A percentile compares a stretch with the other conserved stretches of the same genome.
phyloP scores from a whole-genome alignment of 2,113 vertebrate species.

The Zapornia atra region DNA sequence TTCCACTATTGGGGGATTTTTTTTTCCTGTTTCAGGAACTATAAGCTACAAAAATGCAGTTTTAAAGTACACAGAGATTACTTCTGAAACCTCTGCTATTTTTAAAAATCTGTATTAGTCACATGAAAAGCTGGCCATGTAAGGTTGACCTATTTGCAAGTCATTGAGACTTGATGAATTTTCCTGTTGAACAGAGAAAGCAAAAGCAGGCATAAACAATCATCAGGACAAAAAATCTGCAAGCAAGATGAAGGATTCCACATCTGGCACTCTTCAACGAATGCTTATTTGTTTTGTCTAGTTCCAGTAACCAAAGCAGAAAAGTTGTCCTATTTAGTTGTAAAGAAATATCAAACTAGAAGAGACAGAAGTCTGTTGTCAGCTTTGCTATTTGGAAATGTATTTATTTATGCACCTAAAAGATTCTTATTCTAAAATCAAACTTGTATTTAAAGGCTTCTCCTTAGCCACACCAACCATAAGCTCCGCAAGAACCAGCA shows the following conservation, averaged over 20 bases:
- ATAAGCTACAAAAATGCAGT: not conserved
- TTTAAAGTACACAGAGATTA: not conserved
- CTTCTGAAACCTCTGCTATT: not conserved
- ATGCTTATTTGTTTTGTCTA: not conserved
- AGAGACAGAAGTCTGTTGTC: not conserved
- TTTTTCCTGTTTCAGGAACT: not conserved
- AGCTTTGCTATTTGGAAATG: not conserved
- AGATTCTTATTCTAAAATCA: not conserved
- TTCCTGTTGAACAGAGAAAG: not conserved
- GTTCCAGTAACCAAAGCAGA: not conserved
- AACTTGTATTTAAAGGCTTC: not conserved
- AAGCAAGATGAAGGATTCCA: not conserved
- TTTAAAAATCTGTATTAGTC: not conserved
- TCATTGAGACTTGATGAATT: not conserved
- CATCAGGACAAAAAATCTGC: not conserved
- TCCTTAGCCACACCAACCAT: not conserved
- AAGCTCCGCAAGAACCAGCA: not conserved
- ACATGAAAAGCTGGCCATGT: not conserved
- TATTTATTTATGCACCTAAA: not conserved
- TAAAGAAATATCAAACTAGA: not conserved
- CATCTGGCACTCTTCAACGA: not conserved
- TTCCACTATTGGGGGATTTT: rapidly evolving
- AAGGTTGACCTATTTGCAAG: not conserved
- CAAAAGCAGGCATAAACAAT: not conserved
- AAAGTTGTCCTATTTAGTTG: not conserved